phyloP scores from a whole-genome alignment of 2,888 invertebrate species.

The Sicus ferrugineus region DNA sequence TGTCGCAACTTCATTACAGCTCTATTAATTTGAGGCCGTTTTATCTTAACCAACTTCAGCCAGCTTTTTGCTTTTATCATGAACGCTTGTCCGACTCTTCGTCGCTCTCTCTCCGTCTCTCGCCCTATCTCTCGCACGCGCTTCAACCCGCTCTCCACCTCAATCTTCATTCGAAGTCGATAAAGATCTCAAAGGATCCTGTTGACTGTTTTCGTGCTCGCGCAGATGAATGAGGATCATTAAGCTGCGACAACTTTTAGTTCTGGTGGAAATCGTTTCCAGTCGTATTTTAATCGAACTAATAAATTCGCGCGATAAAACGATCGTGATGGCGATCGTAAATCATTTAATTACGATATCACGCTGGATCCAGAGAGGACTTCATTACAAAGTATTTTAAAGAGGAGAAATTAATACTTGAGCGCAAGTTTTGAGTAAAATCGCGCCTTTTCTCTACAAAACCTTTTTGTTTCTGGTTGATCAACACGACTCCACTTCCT shows the following conservation, averaged over 20 bases:
- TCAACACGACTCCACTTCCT: background rate
- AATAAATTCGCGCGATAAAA: conserved; percentile 59
- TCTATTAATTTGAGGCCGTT: conserved; percentile 43
- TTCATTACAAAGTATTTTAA: too few species aligned
- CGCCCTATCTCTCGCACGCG: conserved; percentile 7
- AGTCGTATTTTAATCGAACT: conserved; percentile 58
- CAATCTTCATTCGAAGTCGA: conserved; percentile 51
- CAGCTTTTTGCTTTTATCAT: conserved; percentile 27
- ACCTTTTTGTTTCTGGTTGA: background rate
- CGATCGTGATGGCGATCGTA: conserved; percentile 54
- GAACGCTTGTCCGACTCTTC: conserved; percentile 28
- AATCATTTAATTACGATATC: conserved; percentile 59
- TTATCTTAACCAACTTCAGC: conserved; percentile 20
- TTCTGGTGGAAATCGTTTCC: conserved; percentile 62
- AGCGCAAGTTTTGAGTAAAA: background rate
- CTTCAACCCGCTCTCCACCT: conserved; percentile 27
- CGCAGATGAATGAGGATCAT: conserved; percentile 56
- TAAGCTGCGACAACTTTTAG: conserved; percentile 60
- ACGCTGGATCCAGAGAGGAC: background rate
- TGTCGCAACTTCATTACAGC: conserved; percentile 38
- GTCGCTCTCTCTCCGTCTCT: background rate
- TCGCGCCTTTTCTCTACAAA: background rate
- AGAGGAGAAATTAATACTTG: background rate
- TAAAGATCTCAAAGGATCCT: conserved; percentile 63
- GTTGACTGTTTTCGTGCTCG: conserved; percentile 52